phyloP scores from a whole-genome alignment of 2,113 vertebrate species.

The Ceratotherium simum region DNA sequence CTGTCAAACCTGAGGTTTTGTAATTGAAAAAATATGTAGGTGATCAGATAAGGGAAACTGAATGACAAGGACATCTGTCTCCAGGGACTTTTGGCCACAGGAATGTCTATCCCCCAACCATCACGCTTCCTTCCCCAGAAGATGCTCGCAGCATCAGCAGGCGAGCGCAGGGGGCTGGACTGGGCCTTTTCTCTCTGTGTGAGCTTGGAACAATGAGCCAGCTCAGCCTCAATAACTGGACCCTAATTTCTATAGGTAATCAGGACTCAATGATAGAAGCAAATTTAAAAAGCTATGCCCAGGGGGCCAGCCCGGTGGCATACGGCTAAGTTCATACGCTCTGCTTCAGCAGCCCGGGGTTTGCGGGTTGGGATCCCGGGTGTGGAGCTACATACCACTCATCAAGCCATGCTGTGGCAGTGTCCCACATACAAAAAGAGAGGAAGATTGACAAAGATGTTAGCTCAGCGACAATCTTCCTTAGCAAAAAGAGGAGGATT shows the following conservation, averaged over 20 bases:
- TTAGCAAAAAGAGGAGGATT: no score
- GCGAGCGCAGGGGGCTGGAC: not conserved
- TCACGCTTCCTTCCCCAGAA: not conserved
- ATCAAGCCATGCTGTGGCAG: no score
- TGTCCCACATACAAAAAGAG: no score
- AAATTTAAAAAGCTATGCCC: not conserved
- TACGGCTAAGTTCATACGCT: no score
- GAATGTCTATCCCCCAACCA: not conserved
- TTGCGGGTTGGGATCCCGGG: no score
- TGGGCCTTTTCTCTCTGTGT: not conserved
- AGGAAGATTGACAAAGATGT: no score
- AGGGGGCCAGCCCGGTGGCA: not conserved
- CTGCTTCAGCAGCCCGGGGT: no score
- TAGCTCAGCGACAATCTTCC: no score
- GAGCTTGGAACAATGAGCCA: not conserved
- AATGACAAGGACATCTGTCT: constrained; percentile 50
- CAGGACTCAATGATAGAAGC: constrained; percentile 26
- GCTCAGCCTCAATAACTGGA: not conserved
- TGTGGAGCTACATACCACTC: no score
- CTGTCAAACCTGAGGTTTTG: constrained; percentile 60
- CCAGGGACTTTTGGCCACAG: not conserved
- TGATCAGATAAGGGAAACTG: constrained; percentile 62
- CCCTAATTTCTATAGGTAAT: constrained; percentile 26
- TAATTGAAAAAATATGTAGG: constrained; percentile 59
- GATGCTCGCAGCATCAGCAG: not conserved